phyloP scores from a whole-genome alignment of 2,113 vertebrate genomes.

The Marcusenius ussheri region DNA sequence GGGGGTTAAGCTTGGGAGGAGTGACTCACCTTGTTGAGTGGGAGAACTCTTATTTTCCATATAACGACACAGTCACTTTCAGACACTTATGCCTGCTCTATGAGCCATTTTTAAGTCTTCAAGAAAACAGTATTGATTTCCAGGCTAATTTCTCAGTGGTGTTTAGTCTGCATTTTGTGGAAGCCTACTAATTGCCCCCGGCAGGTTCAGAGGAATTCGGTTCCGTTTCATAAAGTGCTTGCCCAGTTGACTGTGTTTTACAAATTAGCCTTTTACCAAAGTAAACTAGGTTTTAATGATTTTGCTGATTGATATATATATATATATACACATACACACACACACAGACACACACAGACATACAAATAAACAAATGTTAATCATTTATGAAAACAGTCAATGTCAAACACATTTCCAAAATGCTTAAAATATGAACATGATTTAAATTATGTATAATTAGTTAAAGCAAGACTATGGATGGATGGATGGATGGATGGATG shows the following conservation, averaged over 20 bases:
- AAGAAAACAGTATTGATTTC: neutral
- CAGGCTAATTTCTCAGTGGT: neutral
- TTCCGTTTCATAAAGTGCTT: neutral
- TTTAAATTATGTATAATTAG: neutral
- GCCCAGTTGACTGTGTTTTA: neutral
- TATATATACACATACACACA: too few relatives aligned
- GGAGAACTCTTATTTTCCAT: neutral
- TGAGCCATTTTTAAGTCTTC: neutral
- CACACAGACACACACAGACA: too few relatives aligned
- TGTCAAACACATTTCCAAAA: neutral
- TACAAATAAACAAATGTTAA: too few relatives aligned
- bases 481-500: neutral
- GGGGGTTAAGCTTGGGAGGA: neutral
- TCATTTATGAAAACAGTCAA: too few relatives aligned
- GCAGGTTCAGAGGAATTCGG: neutral
- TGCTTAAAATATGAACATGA: neutral
- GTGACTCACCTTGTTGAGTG: neutral
- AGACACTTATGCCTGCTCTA: neutral
- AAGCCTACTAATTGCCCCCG: neutral
- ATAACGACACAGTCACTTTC: neutral
- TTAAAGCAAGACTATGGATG: neutral
- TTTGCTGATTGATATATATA: neutral
- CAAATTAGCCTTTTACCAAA: neutral
- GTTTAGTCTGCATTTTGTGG: neutral
- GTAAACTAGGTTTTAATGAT: neutral